Conservation (phyloP, 2,888 invertebrate genomes). For the Idaea dimidiata region DNA sequence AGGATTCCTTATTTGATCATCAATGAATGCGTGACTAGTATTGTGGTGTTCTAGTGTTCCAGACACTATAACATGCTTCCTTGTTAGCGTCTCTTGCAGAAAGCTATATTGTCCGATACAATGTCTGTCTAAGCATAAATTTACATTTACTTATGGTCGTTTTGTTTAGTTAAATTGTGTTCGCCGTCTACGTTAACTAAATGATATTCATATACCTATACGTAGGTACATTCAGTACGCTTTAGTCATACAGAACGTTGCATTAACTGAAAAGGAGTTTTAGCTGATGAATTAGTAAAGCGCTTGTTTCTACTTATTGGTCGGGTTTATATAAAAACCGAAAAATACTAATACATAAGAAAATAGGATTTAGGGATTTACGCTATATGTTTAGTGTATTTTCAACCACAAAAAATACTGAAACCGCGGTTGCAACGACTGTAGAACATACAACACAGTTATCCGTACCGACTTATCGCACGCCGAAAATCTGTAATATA, state of each 20-base stretch:
- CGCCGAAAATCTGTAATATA: no score
- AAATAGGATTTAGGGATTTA: no score
- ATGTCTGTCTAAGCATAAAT: conserved; percentile 38
- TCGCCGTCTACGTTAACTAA: conserved; percentile 36
- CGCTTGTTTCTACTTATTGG: neutral
- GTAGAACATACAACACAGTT: no score
- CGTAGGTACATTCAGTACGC: conserved; percentile 12
- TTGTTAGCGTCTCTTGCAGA: conserved; percentile 37
- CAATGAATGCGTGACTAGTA: conserved; percentile 29
- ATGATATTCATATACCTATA: conserved; percentile 27
- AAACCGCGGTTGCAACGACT: no score
- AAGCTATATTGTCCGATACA: conserved; percentile 35
- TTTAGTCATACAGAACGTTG: conserved; percentile 10
- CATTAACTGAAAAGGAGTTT: neutral
- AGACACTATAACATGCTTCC: conserved; percentile 36
- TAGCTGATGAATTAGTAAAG: neutral
- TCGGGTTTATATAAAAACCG: no score
- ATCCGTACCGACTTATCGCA: no score
- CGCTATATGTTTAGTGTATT: no score
- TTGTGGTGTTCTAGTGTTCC: conserved; percentile 30
- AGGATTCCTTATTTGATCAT: conserved; percentile 19
- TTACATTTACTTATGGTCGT: conserved; percentile 41
- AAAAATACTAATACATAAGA: no score
- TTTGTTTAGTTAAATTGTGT: conserved; percentile 38
- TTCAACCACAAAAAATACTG: no score